Percentiles rank a stretch among this genome's conserved stretches.
Conservation (phyloP, 2,888 invertebrate genomes). For the Cecidostiba fungosa region DNA sequence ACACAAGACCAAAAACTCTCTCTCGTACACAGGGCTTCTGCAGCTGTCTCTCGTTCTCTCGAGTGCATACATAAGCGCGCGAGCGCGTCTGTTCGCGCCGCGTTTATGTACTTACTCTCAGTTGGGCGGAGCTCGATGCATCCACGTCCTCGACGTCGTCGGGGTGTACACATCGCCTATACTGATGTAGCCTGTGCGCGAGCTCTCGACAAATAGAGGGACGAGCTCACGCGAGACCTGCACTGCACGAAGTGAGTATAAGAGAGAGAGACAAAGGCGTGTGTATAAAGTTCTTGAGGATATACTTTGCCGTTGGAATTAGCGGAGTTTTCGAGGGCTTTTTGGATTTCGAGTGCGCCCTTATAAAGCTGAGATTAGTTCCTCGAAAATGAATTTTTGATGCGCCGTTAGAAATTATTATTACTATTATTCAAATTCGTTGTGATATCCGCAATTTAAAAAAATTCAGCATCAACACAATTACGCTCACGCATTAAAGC, state of each 20-base stretch:
- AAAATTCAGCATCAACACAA: background rate
- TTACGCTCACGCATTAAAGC: background rate
- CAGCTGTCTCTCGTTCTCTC: background rate
- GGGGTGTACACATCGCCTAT: background rate
- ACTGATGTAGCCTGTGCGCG: background rate
- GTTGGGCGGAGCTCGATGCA: slow-evolving; percentile 14
- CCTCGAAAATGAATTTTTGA: background rate
- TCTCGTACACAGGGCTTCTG: background rate
- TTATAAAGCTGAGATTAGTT: background rate
- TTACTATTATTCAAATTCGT: no score
- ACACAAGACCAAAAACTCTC: background rate
- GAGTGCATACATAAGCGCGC: background rate
- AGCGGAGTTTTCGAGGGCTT: background rate
- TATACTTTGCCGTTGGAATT: background rate
- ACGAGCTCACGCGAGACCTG: background rate
- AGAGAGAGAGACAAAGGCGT: slow-evolving; percentile 6
- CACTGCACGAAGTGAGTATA: background rate
- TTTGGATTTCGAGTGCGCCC: background rate
- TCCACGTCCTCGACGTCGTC: background rate
- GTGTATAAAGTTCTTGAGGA: background rate
- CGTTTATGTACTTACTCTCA: slow-evolving; percentile 19
- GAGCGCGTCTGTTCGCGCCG: slow-evolving; percentile 8
- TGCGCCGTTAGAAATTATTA: no score
- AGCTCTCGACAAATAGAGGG: background rate
- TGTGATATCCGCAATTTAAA: background rate